Evolutionary conservation across 2,888 invertebrate species (phyloP), one percentile per base, ranked within the genome.

Genomic region (Erannis defoliaria): DNA sequence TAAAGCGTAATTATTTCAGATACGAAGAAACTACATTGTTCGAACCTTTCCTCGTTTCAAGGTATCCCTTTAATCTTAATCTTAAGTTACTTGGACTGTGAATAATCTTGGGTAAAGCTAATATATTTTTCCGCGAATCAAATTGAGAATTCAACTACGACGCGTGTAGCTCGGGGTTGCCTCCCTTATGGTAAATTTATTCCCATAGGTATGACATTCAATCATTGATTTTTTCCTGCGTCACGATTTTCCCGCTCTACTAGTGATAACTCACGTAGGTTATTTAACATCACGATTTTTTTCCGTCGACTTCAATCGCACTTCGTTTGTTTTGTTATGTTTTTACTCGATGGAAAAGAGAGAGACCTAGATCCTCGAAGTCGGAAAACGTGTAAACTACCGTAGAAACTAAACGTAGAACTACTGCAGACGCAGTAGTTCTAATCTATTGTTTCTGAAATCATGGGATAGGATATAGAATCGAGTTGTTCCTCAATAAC

Each of bases 191-290:
- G 64, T 62, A 86, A 89, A 90, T 89, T 83, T 90, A 92, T 92
- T 93, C 93, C 90, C 91, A 81, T 76, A 86, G 90, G 92, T 86
- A 89, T 86, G 86, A 82, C 85, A 84, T 86, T 90, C 89, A 89
- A 91, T 93, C 92, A 91, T 90, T 88, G 89, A 86, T 82, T 88
- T 79, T 88, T 79, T 72, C 75, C 61, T 66, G 62, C 50, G 58
- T 57, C 62, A 58, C 58, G 45, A 75, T 76, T 77, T 76, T 72
- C 67, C 68, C 66, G 68, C 45, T 66, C 66, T 49, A 23, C 45
- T 55, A 46, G 56, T 48, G 62, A 62, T 57, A 57, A 56, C 53
- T 62, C 48, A 48, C 48, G 56, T 56, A 45, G 21, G 21, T 61
- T 50, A 55, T 55, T 50, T 49, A 55, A 55, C 54, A n/a, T 19